Evolutionary conservation across 1,140 invertebrate genomes (phyloP), one percentile per base, ranked within the genome.

Genomic region (Formica selysi): DNA sequence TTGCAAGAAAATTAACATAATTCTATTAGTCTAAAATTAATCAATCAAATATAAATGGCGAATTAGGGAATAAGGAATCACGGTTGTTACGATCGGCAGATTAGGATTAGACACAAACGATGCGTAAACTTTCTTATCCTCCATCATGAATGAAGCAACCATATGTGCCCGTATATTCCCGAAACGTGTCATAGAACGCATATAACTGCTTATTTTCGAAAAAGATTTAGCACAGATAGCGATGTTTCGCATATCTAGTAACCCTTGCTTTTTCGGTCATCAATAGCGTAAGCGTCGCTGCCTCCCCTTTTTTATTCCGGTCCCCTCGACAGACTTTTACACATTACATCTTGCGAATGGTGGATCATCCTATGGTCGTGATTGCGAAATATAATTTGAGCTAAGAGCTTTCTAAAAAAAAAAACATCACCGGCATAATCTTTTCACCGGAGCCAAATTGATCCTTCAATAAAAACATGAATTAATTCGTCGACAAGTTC

Each of bases 21-120:
- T 19, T 16, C 16, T 6, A 51, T 19, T 19, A 51, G 0, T 51
- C 16, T 16, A 19, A 19, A 5, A 51, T 51, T 51, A 51, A 19
- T 51, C 6, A 36, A 22, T 57, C 10, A 73, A 36, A 38, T 74
- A 38, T 59, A 57, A 74, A 51, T 59, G n/a, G n/a, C n/a, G 32
- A 57, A 54, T 54, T 73, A 51, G 44, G 70, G 26, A 51, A 71
- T 6, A 38, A 44, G 44, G 19, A 71, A 73, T 74, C 32, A 26
- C 36, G 32, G 44, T 61, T 65, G 26, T 79, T 38, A 0, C 85
- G 65, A 86, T 87, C 74, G 36, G 38, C 16, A 87, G 74, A 86
- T 87, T 87, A 87, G 38, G 29, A 67, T 73, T 86, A 48, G 57
- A 73, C 51, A 51, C 59, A 65, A 48, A 10, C 62, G 29, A 67